These are phyloP conservation scores for Rhizoglyphus robini DNA, from an alignment of 1,140 invertebrate genomes.

Conservation along the genomic window DNA sequence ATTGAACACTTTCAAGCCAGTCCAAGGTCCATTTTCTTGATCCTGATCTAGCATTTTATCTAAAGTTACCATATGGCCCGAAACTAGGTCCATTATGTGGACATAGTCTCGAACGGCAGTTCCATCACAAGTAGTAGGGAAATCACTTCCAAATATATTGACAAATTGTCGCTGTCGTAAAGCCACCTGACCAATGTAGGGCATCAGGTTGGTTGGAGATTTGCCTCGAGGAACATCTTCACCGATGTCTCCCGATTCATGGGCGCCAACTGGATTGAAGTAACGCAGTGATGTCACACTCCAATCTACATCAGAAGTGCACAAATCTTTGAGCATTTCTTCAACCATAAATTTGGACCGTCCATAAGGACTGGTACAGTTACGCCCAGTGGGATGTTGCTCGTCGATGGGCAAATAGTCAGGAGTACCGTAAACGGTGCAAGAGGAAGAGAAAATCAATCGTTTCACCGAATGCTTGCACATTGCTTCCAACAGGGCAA, in stretches of 20 bases:
- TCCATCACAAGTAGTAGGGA: constrained; percentile 83
- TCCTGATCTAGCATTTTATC: constrained; percentile 47
- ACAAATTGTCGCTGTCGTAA: constrained; percentile 65
- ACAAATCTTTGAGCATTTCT: constrained; percentile 85
- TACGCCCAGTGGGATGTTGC: constrained; percentile 57
- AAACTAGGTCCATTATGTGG: constrained; percentile 86
- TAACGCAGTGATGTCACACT: constrained; percentile 64
- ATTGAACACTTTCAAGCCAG: constrained; percentile 61
- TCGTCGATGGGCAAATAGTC: constrained; percentile 71
- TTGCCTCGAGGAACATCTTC: constrained; percentile 92
- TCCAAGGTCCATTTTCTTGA: constrained; percentile 34
- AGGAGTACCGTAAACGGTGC: constrained; percentile 85
- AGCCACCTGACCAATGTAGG: constrained; percentile 87
- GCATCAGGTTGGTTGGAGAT: constrained; percentile 96
- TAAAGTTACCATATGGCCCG: constrained; percentile 75
- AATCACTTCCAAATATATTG: constrained; percentile 81
- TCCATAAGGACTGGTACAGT: constrained; percentile 93
- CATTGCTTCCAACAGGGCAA: constrained; percentile 71
- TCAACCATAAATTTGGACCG: constrained; percentile 96
- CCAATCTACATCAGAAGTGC: constrained; percentile 43
- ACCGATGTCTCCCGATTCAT: constrained; percentile 79
- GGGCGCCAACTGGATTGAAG: constrained; percentile 97
- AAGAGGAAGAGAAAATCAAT: constrained; percentile 84
- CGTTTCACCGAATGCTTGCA: constrained; percentile 54
- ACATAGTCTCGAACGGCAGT: constrained; percentile 96